Evolutionary conservation across 2,797 vertebrate species (phyloP).

Genomic region (Oophaga sylvatica): DNA sequence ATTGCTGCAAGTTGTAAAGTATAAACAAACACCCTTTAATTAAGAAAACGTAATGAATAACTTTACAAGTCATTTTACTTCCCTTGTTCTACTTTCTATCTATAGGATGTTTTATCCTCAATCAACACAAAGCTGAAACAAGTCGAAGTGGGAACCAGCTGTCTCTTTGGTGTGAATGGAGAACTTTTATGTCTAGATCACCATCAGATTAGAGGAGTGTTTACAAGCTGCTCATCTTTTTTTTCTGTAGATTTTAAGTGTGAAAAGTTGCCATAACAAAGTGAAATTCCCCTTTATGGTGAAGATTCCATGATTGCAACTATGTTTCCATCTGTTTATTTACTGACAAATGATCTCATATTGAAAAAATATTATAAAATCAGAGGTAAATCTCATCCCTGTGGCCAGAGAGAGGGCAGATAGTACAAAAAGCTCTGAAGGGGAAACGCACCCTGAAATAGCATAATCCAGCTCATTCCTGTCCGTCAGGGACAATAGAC

Average conservation of each 20-base stretch:
- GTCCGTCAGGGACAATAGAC: slow-evolving; percentile 19
- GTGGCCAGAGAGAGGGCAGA: neutral
- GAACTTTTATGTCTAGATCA: neutral
- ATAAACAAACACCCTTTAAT: too few species aligned
- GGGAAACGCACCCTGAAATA: neutral
- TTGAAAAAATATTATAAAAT: neutral
- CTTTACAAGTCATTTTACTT: too few species aligned
- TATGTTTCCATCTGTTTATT: neutral
- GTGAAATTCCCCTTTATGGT: neutral
- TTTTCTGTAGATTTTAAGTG: neutral
- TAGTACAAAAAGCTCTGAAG: neutral
- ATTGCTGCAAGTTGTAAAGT: too few species aligned
- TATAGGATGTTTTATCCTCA: neutral
- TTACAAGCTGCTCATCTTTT: neutral
- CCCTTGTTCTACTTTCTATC: neutral
- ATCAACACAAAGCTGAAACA: too few species aligned
- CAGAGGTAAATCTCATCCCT: too few species aligned
- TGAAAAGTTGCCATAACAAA: neutral
- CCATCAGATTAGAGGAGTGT: neutral
- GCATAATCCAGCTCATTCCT: neutral
- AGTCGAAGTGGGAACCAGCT: neutral
- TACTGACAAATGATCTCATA: neutral
- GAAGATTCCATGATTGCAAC: neutral
- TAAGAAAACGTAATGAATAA: too few species aligned
- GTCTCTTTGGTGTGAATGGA: neutral